Conservation (phyloP, 2,113 vertebrate genomes). For the Arizona elegans region DNA sequence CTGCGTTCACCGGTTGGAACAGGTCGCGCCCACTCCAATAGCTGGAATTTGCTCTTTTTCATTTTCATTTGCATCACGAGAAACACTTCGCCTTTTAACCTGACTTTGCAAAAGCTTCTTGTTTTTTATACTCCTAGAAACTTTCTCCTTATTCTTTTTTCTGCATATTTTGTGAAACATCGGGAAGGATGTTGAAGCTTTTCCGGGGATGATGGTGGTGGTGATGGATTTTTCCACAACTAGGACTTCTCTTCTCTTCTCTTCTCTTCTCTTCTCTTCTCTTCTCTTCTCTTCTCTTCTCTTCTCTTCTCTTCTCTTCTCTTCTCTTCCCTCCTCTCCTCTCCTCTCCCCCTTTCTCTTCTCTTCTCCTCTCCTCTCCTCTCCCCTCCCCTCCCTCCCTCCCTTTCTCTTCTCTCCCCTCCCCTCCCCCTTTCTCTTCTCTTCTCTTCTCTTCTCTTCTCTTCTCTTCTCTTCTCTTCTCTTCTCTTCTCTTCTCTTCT, state of each 20-base stretch:
- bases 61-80: background rate
- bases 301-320: too few relatives aligned
- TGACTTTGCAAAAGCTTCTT: background rate
- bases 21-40: background rate
- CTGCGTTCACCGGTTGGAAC: background rate
- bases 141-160: background rate
- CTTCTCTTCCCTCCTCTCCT: too few relatives aligned
- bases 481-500: too few relatives aligned
- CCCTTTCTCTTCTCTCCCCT: too few relatives aligned
- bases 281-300: too few relatives aligned
- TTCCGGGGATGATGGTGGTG: background rate
- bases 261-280: too few relatives aligned
- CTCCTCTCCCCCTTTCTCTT: too few relatives aligned
- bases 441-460: fast-evolving
- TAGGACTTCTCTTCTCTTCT: too few relatives aligned
- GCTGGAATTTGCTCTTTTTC: background rate
- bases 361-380: too few relatives aligned
- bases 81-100: background rate
- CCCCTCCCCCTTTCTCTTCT: too few relatives aligned
- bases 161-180: background rate
- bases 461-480: fast-evolving
- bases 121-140: background rate
- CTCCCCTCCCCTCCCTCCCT: too few relatives aligned
- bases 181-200: background rate
- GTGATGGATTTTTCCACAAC: background rate